Evolutionary conservation across 1,140 invertebrate genomes (phyloP).

Genomic region (Zaprionus camerounensis): DNA sequence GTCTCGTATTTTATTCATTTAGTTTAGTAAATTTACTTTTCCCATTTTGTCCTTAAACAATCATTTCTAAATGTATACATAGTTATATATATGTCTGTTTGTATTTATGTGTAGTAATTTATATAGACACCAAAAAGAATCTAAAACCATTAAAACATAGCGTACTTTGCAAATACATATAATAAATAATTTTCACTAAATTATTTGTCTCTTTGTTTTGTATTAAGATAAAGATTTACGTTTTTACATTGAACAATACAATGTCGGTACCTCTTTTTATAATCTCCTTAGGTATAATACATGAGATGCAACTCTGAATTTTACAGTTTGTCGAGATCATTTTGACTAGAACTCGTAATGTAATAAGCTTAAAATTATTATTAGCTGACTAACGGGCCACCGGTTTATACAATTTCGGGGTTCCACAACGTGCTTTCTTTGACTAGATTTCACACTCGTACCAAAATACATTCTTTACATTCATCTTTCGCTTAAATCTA

Average conservation of each 20-base stretch:
- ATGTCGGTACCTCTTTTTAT: not conserved
- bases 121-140: conserved; percentile 76
- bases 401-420: conserved; percentile 39
- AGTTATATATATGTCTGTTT: not conserved
- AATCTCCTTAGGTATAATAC: conserved; percentile 23
- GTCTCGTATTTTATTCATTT: conserved; percentile 60
- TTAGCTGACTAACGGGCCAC: conserved; percentile 19
- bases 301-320: not conserved
- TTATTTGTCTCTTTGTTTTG: conserved; percentile 41
- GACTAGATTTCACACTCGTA: conserved; percentile 79
- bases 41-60: conserved; percentile 36
- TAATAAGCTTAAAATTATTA: conserved; percentile 23
- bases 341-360: conserved; percentile 42
- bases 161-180: conserved; percentile 22
- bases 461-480: conserved; percentile 37
- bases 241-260: not conserved
- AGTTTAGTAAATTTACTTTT: conserved; percentile 65
- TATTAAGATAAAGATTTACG: conserved; percentile 13
- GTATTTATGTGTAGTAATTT: conserved; percentile 60
- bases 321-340: conserved; percentile 9
- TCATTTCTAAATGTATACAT: conserved; percentile 20
- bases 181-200: conserved; percentile 70
- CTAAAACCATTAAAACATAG: conserved; percentile 52
- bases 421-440: conserved; percentile 47
- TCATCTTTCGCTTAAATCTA: conserved; percentile 39